phyloP scores from a whole-genome alignment of 2,888 invertebrate genomes.

The Cosmia pyralina region DNA sequence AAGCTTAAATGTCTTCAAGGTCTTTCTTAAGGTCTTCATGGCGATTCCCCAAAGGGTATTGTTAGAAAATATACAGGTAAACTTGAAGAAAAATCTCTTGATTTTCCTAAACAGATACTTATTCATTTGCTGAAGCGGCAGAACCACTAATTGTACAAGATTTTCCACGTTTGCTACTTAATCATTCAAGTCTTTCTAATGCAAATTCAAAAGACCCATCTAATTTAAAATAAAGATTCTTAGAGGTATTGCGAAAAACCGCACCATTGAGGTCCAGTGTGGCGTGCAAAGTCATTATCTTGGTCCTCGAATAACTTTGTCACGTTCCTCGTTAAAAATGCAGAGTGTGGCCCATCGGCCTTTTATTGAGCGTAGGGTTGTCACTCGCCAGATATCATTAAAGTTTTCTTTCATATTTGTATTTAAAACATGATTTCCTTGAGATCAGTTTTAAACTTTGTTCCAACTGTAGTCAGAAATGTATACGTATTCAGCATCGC shows the following conservation, averaged over 20 bases:
- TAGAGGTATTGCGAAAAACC: slow-evolving; percentile 23
- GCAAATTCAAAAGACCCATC: slow-evolving; percentile 37
- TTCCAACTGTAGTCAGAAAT: not conserved
- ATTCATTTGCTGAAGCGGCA: not conserved
- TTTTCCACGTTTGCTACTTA: slow-evolving; percentile 13
- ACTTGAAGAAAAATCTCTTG: not conserved
- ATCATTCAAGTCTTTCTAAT: slow-evolving; percentile 34
- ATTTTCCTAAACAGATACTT: not conserved
- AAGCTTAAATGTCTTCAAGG: not conserved
- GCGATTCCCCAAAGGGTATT: not conserved
- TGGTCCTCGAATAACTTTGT: slow-evolving; percentile 53
- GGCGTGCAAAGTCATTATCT: slow-evolving; percentile 55
- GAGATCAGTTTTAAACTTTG: too few relatives aligned
- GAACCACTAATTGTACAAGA: slow-evolving; percentile 24
- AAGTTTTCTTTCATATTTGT: not conserved
- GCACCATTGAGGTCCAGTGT: slow-evolving; percentile 31
- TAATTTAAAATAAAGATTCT: slow-evolving; percentile 35
- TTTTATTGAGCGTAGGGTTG: slow-evolving; percentile 51
- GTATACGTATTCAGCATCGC: not conserved
- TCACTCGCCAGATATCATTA: not conserved
- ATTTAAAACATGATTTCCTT: not conserved
- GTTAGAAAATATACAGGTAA: not conserved
- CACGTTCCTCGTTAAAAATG: slow-evolving; percentile 65
- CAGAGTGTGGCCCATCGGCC: slow-evolving; percentile 56
- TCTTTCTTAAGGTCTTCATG: not conserved